Evolutionary conservation across 1,140 invertebrate species (phyloP).

Genomic region (Drosophila obscura): DNA sequence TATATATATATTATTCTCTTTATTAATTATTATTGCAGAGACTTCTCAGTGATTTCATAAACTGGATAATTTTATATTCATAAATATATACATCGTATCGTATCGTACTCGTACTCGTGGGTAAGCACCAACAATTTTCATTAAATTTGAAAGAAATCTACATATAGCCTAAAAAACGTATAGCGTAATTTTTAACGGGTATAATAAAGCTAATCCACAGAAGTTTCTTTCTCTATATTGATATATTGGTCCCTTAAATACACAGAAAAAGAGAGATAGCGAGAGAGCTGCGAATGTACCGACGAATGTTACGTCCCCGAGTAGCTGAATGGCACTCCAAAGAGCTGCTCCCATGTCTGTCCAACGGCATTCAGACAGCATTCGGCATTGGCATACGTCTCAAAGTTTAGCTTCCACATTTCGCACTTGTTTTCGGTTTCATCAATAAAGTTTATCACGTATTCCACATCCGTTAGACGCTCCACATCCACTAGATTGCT

Average conservation of each 20-base stretch:
- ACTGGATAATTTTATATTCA: constrained; percentile 13
- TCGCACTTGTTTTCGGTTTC: constrained; percentile 75
- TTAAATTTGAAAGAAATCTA: constrained; percentile 11
- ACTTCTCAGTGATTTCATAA: constrained; percentile 24
- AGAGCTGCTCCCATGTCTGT: constrained; percentile 75
- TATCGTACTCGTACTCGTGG: constrained; percentile 24
- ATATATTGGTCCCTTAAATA: constrained; percentile 40
- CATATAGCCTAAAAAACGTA: constrained; percentile 4
- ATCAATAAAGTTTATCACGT: constrained; percentile 72
- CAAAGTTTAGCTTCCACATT: constrained; percentile 73
- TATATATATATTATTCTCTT: too few species aligned
- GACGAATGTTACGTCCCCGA: constrained; percentile 50
- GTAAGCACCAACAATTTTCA: constrained; percentile 46
- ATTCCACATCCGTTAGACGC: constrained; percentile 60
- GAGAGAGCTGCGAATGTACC: not conserved
- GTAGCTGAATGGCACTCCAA: constrained; percentile 75
- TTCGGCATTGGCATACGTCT: constrained; percentile 65
- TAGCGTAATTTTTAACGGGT: constrained; percentile 5
- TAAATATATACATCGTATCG: constrained; percentile 37
- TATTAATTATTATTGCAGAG: constrained; percentile 28
- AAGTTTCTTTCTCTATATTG: constrained; percentile 1
- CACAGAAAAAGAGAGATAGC: not conserved
- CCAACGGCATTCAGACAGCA: constrained; percentile 70
- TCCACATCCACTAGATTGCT: constrained; percentile 86
- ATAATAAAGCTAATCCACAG: constrained; percentile 41